phyloP scores from a whole-genome alignment of 2,888 invertebrate species.

The Caenorhabditis sp. region DNA sequence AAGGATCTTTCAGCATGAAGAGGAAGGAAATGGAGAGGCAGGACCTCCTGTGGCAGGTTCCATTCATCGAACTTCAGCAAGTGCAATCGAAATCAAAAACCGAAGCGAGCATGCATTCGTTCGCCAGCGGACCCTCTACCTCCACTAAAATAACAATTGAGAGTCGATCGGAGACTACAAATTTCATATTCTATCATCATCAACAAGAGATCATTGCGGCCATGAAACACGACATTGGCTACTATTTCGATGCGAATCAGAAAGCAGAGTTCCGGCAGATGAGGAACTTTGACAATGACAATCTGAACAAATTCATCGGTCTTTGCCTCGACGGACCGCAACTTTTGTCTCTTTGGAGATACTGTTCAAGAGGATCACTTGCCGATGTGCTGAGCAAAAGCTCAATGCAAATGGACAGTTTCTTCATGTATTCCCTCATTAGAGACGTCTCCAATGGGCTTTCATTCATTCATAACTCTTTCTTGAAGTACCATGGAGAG shows the following conservation, averaged over 20 bases:
- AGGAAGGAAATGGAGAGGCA: conserved; percentile 63
- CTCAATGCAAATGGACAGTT: conserved; percentile 75
- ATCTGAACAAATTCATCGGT: conserved; percentile 79
- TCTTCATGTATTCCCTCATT: conserved; percentile 79
- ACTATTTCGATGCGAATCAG: conserved; percentile 33
- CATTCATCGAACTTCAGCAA: conserved; percentile 57
- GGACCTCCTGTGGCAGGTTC: conserved; percentile 69
- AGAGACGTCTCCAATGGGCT: conserved; percentile 70
- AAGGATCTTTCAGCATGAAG: conserved; percentile 42
- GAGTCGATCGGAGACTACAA: conserved; percentile 56
- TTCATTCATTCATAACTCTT: conserved; percentile 52
- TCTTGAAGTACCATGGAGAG: conserved; percentile 50
- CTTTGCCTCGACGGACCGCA: conserved; percentile 75
- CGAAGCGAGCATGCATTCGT: conserved; percentile 43
- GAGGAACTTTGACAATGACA: conserved; percentile 74
- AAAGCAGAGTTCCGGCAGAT: conserved; percentile 65
- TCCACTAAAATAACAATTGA: conserved; percentile 44
- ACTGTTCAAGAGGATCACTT: conserved; percentile 73
- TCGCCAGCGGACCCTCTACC: conserved; percentile 45
- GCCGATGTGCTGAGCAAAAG: conserved; percentile 61
- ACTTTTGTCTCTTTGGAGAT: conserved; percentile 76
- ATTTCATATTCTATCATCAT: conserved; percentile 58
- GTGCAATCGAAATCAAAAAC: conserved; percentile 41
- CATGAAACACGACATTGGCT: conserved; percentile 51
- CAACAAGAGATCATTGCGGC: conserved; percentile 55